Percentiles rank a stretch among this genome's conserved stretches.
Evolutionary conservation across 2,797 vertebrate genomes (phyloP).

Genomic region (Aplochiton taeniatus): DNA sequence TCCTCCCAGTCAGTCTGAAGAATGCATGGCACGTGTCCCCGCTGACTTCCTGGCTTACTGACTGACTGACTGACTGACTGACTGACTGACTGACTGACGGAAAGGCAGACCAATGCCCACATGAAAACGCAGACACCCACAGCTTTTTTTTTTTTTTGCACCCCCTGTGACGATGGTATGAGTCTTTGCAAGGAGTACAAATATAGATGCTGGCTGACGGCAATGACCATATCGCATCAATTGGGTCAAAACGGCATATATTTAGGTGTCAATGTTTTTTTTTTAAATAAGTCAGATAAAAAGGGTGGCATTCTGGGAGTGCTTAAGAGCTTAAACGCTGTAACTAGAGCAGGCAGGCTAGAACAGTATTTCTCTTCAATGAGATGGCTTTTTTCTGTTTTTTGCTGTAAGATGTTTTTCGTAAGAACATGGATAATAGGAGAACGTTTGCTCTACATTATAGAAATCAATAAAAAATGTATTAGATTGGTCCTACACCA

Average conservation of each 20-base stretch:
- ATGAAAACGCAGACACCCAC: conserved; percentile 12
- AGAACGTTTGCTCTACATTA: too few species aligned
- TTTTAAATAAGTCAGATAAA: conserved; percentile 22
- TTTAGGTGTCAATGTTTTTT: not conserved
- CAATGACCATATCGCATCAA: conserved; percentile 16
- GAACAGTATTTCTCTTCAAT: not conserved
- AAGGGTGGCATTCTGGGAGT: too few species aligned
- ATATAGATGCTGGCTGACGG: conserved; percentile 3
- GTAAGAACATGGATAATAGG: too few species aligned
- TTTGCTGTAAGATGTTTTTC: too few species aligned
- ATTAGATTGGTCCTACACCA: too few species aligned
- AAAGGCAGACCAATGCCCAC: conserved; percentile 13
- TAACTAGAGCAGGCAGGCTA: not conserved
- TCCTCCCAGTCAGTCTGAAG: conserved; percentile 42
- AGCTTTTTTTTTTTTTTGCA: conserved; percentile 11
- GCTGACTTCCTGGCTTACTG: conserved; percentile 15
- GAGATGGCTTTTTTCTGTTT: too few species aligned
- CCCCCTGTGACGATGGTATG: not conserved
- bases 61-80: not conserved
- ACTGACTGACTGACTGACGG: conserved; percentile 16
- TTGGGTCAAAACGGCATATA: conserved; percentile 35
- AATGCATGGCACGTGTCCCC: conserved; percentile 24
- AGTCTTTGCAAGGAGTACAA: not conserved
- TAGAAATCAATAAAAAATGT: too few species aligned
- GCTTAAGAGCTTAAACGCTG: not conserved